Percentiles rank a stretch among this genome's conserved stretches.
phyloP scores from a whole-genome alignment of 2,888 invertebrate species.

The Blomia tropicalis region DNA sequence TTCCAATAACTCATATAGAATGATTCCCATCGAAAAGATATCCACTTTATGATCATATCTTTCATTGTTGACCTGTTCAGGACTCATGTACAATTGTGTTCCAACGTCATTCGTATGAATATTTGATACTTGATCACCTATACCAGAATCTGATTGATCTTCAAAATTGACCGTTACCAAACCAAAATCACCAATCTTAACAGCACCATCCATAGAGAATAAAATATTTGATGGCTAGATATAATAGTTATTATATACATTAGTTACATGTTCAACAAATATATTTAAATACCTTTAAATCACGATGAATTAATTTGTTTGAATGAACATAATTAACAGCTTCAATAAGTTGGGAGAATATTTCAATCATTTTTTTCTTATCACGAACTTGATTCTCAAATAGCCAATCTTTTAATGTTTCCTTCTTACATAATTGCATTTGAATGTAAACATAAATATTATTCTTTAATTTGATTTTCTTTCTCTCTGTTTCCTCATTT shows the following conservation, averaged over 20 bases:
- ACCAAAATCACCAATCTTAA: conserved; percentile 96
- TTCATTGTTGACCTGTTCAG: conserved; percentile 54
- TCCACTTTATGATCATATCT: conserved; percentile 45
- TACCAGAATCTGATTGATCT: too few relatives aligned
- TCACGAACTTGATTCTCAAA: conserved; percentile 28
- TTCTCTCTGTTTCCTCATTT: background rate
- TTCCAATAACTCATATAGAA: conserved; percentile 76
- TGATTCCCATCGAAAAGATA: conserved; percentile 81
- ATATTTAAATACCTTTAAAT: conserved; percentile 55
- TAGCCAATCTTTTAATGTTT: conserved; percentile 83
- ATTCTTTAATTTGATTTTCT: background rate
- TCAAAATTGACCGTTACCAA: conserved; percentile 70
- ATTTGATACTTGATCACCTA: conserved; percentile 16
- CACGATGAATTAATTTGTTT: conserved; percentile 81
- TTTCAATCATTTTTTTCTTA: conserved; percentile 41
- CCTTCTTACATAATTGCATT: conserved; percentile 82
- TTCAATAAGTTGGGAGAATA: conserved; percentile 76
- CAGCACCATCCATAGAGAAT: conserved; percentile 69
- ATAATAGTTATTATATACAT: conserved; percentile 19
- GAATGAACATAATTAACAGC: conserved; percentile 91
- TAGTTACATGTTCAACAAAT: background rate
- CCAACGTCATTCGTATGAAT: conserved; percentile 51
- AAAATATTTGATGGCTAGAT: conserved; percentile 70
- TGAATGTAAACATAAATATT: conserved; percentile 63
- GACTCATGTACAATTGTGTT: conserved; percentile 93